Evolutionary conservation across 2,113 vertebrate species (phyloP).

Genomic region (Prunella himalayana): DNA sequence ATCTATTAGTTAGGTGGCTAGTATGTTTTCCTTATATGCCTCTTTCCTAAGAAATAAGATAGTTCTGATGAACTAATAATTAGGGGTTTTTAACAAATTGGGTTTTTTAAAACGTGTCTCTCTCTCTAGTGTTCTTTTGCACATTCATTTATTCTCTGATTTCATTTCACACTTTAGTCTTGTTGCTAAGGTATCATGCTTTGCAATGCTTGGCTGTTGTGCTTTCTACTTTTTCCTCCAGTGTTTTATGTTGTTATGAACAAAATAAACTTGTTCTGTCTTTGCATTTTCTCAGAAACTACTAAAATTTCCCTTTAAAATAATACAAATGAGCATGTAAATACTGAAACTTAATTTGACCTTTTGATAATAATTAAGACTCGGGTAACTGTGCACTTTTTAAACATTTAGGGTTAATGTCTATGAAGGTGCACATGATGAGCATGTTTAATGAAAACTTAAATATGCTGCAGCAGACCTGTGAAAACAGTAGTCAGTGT

Average conservation of each 20-base stretch:
- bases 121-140: neutral
- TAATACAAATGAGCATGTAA: neutral
- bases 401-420: neutral
- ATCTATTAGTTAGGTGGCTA: neutral
- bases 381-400: neutral
- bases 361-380: neutral
- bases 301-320: neutral
- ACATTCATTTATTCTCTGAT: neutral
- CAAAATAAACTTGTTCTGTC: neutral
- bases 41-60: neutral
- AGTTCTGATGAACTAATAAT: neutral
- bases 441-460: neutral
- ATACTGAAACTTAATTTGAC: neutral
- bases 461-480: neutral
- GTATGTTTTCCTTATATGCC: neutral
- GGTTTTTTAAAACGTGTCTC: rapidly evolving
- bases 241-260: neutral
- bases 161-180: neutral
- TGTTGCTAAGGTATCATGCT: neutral
- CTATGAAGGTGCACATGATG: neutral
- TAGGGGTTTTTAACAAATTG: neutral
- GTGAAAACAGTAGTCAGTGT: neutral
- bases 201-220: neutral
- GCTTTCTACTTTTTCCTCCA: neutral
- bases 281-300: neutral